Percentiles rank a stretch among this genome's conserved stretches.
phyloP scores from a whole-genome alignment of 2,113 vertebrate species.

The Grantiella picta region DNA sequence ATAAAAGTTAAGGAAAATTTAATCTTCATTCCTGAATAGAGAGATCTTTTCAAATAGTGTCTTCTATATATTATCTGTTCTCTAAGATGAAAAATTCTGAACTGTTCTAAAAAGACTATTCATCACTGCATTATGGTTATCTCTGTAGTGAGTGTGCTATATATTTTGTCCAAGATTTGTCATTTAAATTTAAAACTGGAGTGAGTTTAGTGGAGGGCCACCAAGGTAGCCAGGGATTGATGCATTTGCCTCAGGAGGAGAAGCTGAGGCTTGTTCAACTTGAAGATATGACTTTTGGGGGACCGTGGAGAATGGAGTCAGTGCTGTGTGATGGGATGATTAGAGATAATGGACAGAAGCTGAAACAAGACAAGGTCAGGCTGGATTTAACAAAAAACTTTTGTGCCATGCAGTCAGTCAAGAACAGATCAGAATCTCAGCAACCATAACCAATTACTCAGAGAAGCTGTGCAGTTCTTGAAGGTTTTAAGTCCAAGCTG shows the following conservation, averaged over 20 bases:
- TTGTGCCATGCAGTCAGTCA: not conserved
- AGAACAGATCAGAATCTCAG: not conserved
- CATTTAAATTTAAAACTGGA: not conserved
- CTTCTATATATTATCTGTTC: not conserved
- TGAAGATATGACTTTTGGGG: not conserved
- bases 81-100: not conserved
- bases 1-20: not conserved
- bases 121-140: not conserved
- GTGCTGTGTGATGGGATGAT: accelerated
- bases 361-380: not conserved
- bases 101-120: not conserved
- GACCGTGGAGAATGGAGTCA: not conserved
- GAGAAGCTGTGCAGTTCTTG: not conserved
- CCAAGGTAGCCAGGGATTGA: not conserved
- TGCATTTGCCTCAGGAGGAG: not conserved
- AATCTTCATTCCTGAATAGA: not conserved
- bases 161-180: not conserved
- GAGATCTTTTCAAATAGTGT: not conserved
- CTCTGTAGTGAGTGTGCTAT: not conserved
- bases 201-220: accelerated
- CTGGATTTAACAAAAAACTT: not conserved
- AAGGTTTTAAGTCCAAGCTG: not conserved
- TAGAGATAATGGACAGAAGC: not conserved
- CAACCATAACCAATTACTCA: not conserved
- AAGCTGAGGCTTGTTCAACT: not conserved